Evolutionary conservation across 2,888 invertebrate genomes (phyloP).

Genomic region (Plusia festucae): DNA sequence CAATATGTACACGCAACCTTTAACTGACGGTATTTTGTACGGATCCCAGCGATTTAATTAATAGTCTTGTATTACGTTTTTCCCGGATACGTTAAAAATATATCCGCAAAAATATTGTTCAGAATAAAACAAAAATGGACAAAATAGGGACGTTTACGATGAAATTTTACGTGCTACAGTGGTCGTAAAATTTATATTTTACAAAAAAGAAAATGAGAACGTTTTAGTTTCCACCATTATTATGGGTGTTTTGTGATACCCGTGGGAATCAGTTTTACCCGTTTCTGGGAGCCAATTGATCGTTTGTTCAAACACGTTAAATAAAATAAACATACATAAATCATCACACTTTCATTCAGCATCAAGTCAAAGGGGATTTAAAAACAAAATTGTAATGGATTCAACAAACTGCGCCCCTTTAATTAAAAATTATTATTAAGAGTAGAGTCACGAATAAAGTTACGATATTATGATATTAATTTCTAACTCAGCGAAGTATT

Average conservation of each 20-base stretch:
- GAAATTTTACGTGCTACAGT: neutral
- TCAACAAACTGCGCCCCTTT: neutral
- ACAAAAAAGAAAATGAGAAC: too few relatives aligned
- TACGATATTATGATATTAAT: constrained; percentile 28
- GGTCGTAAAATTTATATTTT: neutral
- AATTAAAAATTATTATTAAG: constrained; percentile 21
- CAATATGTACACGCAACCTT: constrained; percentile 54
- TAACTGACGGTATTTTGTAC: constrained; percentile 62
- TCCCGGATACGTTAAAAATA: too few relatives aligned
- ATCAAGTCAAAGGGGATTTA: neutral
- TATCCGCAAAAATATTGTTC: neutral
- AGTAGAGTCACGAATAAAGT: constrained; percentile 10
- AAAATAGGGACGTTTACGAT: neutral
- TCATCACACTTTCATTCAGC: neutral
- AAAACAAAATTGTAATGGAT: neutral
- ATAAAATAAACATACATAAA: neutral
- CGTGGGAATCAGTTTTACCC: too few relatives aligned
- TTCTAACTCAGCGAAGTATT: constrained; percentile 27
- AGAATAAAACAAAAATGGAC: neutral
- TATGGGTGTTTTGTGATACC: too few relatives aligned
- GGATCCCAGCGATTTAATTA: constrained; percentile 40
- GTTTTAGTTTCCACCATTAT: too few relatives aligned
- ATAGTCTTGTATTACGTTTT: constrained; percentile 14
- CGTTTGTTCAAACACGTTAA: neutral
- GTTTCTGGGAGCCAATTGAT: too few relatives aligned